Base-by-base conservation (phyloP, 2,797 vertebrate genomes). In the Nyctibius grandis region DNA sequence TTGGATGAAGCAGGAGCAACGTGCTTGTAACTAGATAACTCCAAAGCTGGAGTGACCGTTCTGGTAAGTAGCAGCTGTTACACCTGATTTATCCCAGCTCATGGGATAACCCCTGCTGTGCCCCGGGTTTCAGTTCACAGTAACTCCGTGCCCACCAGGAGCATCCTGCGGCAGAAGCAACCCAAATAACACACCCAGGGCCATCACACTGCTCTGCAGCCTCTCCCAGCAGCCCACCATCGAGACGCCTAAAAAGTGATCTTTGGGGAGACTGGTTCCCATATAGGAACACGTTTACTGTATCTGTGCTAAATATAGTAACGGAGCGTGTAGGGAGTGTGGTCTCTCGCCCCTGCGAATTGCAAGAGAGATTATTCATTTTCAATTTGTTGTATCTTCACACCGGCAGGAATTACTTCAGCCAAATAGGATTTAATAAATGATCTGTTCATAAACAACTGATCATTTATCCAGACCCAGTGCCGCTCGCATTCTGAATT, bases 401-500 rank as follows among this genome's bases (percentile, higher is more conserved):
- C 18, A 9, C 81, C 74, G 91, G 85, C 95, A 96, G 91, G 95
- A 96, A 94, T 96, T 89, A 77, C 95, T 97, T 89, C 51, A 96
- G 91, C 96, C 94, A 88, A 94, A 95, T 54, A 47, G 89, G 95
- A 96, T 96, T 96, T 96, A 97, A 97, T 90, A 96, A 97, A 96
- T 92, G 79, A 91, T 89, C 84, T 47, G 60, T 72, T 94, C 95
- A 65, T 95, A 88, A 95, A 91, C 78, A 89, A 73, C 89, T 70
- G 89, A 92, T 92, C 95, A 61, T 94, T 95, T 88, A 40, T 69
- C 63, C 9, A 3, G 74, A 67, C 36, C 77, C 6, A 2, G 38
- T 20, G 77, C 94, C 40, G 25, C 56, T 64, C 6, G 1, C 25
- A 7, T 89, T 51, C 84, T 25, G 25, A 56, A 89, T 93, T 95